Base-by-base conservation (phyloP, 1,140 invertebrate genomes). In the Anadara kagoshimensis region DNA sequence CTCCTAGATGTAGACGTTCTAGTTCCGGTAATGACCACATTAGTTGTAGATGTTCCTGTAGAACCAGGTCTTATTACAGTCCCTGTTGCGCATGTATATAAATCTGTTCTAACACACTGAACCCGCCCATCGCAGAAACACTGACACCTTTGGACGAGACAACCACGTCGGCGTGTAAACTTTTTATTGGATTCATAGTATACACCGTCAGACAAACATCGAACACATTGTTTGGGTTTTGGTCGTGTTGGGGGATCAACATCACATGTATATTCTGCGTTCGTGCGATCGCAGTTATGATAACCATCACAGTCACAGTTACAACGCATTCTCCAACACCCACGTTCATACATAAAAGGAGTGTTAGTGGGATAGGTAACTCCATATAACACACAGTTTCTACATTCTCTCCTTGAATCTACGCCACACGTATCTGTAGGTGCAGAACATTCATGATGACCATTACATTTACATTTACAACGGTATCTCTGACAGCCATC, bases 281-380 rank as follows among this genome's bases (percentile, higher is more conserved):
- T 59, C 0, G 20, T 71, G 45, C 56, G 59, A 1, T 61, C 62
- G 49, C 73, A 75, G 22, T 70, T 5, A 26, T 70, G 47, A 5
- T 49, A 62, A 3, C 73, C 73, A 20, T 75, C 53, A 70, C 73
- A 75, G 5, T 44, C 54, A 67, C 73, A 75, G 18, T 70, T 62
- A 59, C 73, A 75, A 7, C 53, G 26, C n/a, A 54, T 43, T 51
- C 47, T 54, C 1, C 26, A 43, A 24, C 73, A 75, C 3, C 53
- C 53, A 26, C 43, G 44, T 20, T 61, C 57, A 36, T 63, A 45
- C 3, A 43, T 22, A 26, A 75, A 75, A 66, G 70, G 70, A 12
- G 54, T 44, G 45, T 75, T 61, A 24, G 62, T 36, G 22, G 53
- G 47, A 43, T 66, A 59, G 20, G 53, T 26, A 66, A 41, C 62